Base-by-base conservation (phyloP, 2,888 invertebrate genomes). In the Dexiosoma caninum region DNA sequence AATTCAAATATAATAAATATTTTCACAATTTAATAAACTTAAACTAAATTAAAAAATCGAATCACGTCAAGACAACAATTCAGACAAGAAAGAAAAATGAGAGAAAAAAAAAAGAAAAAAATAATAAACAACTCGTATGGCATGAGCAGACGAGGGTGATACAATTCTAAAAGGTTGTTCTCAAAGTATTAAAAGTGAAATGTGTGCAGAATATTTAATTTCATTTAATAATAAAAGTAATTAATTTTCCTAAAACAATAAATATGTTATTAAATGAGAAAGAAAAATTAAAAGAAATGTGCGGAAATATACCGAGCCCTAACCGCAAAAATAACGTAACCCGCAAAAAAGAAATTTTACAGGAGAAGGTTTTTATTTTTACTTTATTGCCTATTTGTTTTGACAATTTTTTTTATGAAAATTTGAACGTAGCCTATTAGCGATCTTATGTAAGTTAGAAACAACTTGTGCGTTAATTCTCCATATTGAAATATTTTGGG, bases 141-240 rank as follows among this genome's bases (percentile, higher is more conserved):
- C 21, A 46, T 30, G 30, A 30, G 49, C 46, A 57, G 44, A 76
- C 46, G 42, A 40, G 75, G 79, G 75, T 75, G 79, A 75, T 80
- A 80, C 79, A 75, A 66, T 80, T 80, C 79, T 75, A 80, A 80
- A 76, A 71, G 79, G 75, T 80, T 75, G 79, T 80, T 62, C 55
- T 62, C 57, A 16, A 74, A 6, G 66, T 44, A 80, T 75, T 66
- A 74, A 44, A 75, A 53, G 14, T 21, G 27, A 42, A 19, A 62
- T 60, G 66, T 80, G 75, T 23, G 5, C 6, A 9, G 79, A 80
- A 80, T 80, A 66, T n/a, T 44, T 71, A 80, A 80, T 75, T 64
- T 7, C 49, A 27, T 40, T 27, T 23, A 23, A 46, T 46, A 44
- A 62, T 46, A 62, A 7, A 62, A 46, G n/a, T n/a, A n/a, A 44